Evolutionary conservation across 2,113 vertebrate species (phyloP).

Genomic region (Anthoscopus minutus): DNA sequence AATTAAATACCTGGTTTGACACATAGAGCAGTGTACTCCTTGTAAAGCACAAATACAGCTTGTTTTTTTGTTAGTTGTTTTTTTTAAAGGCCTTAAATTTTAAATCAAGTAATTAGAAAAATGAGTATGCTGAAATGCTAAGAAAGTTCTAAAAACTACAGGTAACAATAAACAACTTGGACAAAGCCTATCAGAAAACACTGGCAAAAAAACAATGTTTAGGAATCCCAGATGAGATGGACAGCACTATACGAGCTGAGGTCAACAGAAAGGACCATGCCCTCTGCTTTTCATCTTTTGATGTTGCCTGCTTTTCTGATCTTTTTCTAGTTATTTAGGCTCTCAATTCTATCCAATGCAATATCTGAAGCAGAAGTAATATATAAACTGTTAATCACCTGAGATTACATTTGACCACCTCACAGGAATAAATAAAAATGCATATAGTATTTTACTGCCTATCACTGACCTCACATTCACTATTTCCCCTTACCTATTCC

Average conservation of each 20-base stretch:
- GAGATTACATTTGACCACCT: neutral
- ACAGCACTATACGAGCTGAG: neutral
- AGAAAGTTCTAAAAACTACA: neutral
- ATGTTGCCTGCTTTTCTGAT: too few species aligned
- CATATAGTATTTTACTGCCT: neutral
- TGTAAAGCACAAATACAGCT: neutral
- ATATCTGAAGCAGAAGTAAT: neutral
- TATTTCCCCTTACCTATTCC: neutral
- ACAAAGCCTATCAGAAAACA: neutral
- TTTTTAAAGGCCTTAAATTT: neutral
- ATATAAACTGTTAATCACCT: neutral
- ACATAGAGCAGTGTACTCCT: accelerated
- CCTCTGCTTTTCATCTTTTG: neutral
- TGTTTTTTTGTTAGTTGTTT: neutral
- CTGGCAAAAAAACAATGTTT: neutral
- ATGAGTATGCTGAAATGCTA: neutral
- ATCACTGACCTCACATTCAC: neutral
- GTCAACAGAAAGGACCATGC: neutral
- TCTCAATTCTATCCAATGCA: neutral
- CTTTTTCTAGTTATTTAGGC: too few species aligned
- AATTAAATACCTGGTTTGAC: neutral
- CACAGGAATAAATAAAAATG: neutral
- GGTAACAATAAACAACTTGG: neutral
- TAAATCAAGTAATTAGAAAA: neutral
- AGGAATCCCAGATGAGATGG: neutral